Percentiles rank a stretch among this genome's conserved stretches.
phyloP scores from a whole-genome alignment of 1,140 invertebrate species.

The Drosophila miranda region DNA sequence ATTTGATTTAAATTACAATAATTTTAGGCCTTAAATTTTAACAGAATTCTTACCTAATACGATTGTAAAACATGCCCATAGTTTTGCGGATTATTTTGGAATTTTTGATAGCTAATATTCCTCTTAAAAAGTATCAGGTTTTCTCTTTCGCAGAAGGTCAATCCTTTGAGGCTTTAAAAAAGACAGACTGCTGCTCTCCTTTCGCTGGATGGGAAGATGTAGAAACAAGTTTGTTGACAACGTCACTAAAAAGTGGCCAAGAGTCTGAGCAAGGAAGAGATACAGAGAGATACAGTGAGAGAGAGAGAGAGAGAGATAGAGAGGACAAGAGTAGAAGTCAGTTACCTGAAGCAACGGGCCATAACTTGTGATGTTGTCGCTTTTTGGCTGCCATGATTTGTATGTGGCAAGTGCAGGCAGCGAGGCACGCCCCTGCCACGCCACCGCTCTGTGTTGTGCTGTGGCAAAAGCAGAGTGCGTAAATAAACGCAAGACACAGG shows the following conservation, averaged over 20 bases:
- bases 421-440: neutral
- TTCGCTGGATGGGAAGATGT: neutral
- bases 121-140: too few relatives aligned
- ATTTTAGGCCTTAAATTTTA: neutral
- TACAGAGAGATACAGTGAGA: conserved; percentile 1
- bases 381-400: conserved; percentile 64
- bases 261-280: conserved; percentile 14
- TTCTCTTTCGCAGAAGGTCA: conserved; percentile 14
- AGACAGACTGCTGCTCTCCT: conserved; percentile 7
- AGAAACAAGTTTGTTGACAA: conserved; percentile 51
- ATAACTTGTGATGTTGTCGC: conserved; percentile 63
- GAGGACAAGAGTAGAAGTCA: conserved; percentile 8
- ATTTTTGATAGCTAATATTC: too few relatives aligned
- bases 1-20: conserved; percentile 25
- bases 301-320: conserved; percentile 7
- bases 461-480: conserved; percentile 56
- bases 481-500: conserved; percentile 29
- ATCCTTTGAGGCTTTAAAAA: conserved; percentile 9
- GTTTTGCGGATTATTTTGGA: too few relatives aligned
- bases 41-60: neutral
- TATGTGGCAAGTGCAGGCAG: conserved; percentile 49
- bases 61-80: too few relatives aligned
- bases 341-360: conserved; percentile 42
- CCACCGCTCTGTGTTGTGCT: conserved; percentile 8
- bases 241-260: conserved; percentile 17